Base-by-base conservation (phyloP, 2,888 invertebrate genomes). In the Terebella lapidaria region DNA sequence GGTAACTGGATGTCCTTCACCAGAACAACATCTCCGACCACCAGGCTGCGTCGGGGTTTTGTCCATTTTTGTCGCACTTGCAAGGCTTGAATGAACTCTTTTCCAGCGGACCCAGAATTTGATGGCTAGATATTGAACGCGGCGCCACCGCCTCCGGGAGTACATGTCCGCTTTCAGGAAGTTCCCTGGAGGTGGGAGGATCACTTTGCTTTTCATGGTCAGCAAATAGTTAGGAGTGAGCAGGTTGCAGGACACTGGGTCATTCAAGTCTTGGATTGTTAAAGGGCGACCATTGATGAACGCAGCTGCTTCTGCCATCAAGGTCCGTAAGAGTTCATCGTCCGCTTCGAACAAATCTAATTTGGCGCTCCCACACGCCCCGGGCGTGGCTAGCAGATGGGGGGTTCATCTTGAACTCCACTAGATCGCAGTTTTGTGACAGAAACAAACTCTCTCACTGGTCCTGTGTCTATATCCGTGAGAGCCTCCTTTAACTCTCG, bases 401-500 rank as follows among this genome's bases (percentile, higher is more conserved):
- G 30, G 47, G 28, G 47, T 61, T 58, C 46, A 54, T 15, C 2
- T 35, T 27, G 49, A 59, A 61, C 27, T 61, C 42, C n/a, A n/a
- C n/a, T n/a, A n/a, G n/a, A 28, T 58, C 57, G 2, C 24, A 22
- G 30, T 45, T 3, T 3, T 57, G 42, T n/a, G 18, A 15, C 4
- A 61, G 54, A n/a, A n/a, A n/a, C n/a, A 18, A 25, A 27, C 1
- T 29, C 22, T 47, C 25, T 28, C 2, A 61, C 30, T 47, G 26
- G 29, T 20, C 54, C 55, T 1, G 47, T 42, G n/a, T 54, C 49
- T 15, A 58, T 22, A 27, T 61, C 58, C 20, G 5, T 24, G 15
- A 58, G 25, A 2, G 57, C 60, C 25, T 22, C n/a, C 26, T 30
- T 26, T 25, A 71, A 57, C 59, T 70, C 68, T 35, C 65, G 63